Conservation (phyloP, 2,888 invertebrate species). For the Molanna angustata region DNA sequence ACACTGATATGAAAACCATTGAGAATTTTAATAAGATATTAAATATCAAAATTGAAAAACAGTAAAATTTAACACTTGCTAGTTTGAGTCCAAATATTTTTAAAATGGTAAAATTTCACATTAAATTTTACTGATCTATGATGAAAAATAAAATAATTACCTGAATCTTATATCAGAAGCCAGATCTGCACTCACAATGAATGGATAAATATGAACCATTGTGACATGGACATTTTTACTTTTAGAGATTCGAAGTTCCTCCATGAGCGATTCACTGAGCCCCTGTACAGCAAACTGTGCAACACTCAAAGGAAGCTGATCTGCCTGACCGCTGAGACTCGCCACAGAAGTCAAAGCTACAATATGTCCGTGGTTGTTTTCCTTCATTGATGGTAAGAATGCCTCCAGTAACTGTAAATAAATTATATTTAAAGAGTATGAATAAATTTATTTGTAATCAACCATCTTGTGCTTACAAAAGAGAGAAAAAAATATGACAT, state of each 20-base stretch:
- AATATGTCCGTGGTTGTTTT: conserved; percentile 57
- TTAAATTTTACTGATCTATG: background rate
- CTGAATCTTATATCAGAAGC: conserved; percentile 55
- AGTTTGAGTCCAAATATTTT: no score
- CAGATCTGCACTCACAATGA: conserved; percentile 55
- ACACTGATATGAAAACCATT: no score
- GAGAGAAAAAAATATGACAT: no score
- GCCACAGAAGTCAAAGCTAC: conserved; percentile 62
- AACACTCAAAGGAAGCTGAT: conserved; percentile 59
- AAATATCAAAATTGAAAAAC: no score
- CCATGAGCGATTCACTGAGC: conserved; percentile 60
- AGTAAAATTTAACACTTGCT: no score
- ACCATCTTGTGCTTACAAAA: no score
- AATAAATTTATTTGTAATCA: no score
- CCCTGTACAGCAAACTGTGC: conserved; percentile 67
- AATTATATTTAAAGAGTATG: no score
- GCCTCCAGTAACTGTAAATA: conserved; percentile 57
- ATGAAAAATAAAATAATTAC: conserved; percentile 38
- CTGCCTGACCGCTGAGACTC: conserved; percentile 57
- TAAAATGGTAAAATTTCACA: no score
- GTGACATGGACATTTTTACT: conserved; percentile 58
- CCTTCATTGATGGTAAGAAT: conserved; percentile 60
- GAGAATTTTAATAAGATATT: no score
- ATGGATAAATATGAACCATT: conserved; percentile 61
- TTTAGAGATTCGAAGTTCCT: conserved; percentile 58